Evolutionary conservation across 1,140 invertebrate species (phyloP).

Genomic region (Pteromalus puparum): DNA sequence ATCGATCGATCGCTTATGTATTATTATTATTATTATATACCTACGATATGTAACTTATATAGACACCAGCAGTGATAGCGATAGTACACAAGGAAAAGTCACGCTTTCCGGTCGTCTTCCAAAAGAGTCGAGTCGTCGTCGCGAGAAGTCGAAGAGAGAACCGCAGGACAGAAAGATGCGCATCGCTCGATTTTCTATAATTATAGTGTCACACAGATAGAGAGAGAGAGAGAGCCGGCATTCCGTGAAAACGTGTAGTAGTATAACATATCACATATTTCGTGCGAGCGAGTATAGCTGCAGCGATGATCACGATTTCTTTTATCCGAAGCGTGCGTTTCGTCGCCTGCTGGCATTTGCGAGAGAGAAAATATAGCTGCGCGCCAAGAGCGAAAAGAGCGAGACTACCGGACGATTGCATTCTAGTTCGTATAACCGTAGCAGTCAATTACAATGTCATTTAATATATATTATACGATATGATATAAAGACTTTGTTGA

Average conservation of each 20-base stretch:
- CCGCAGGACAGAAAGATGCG: no score
- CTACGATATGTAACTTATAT: neutral
- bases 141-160: neutral
- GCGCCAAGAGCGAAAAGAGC: neutral
- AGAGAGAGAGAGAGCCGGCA: no score
- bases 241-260: no score
- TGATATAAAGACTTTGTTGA: neutral
- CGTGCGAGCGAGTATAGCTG: no score
- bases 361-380: no score
- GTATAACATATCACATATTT: no score
- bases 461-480: neutral
- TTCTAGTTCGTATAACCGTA: neutral
- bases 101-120: neutral
- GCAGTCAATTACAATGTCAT: constrained; percentile 11
- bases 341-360: no score
- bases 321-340: no score
- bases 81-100: neutral
- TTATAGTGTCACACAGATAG: no score
- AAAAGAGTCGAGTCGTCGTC: neutral
- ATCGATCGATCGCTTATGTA: neutral
- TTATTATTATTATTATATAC: neutral
- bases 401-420: neutral
- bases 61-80: neutral
- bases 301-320: no score
- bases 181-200: no score